A percentile compares a stretch with the other conserved stretches of the same genome.
Evolutionary conservation across 2,797 vertebrate species (phyloP).

Genomic region (Sciurus carolinensis): DNA sequence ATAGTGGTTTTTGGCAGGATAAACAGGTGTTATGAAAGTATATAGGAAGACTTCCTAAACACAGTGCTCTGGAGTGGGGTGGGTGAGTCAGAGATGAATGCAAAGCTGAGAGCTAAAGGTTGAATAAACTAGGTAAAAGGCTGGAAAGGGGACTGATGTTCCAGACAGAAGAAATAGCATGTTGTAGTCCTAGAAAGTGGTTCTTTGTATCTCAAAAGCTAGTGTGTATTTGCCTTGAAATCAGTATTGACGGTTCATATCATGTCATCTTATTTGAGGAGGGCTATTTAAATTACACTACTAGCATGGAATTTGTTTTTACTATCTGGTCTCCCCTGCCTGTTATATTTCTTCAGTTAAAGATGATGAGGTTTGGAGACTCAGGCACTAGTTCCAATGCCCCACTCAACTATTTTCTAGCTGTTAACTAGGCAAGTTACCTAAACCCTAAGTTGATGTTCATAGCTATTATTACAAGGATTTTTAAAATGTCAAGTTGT

Average conservation of each 20-base stretch:
- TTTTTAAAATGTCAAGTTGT: slow-evolving; percentile 33
- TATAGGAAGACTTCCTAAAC: not conserved
- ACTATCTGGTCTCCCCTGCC: not conserved
- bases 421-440: not conserved
- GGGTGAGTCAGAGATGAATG: not conserved
- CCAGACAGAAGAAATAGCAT: not conserved
- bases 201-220: not conserved
- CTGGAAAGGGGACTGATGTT: not conserved
- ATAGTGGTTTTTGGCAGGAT: not conserved
- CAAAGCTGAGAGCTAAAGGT: not conserved
- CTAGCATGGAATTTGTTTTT: not conserved
- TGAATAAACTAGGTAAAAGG: not conserved
- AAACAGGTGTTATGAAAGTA: not conserved
- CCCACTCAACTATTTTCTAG: not conserved
- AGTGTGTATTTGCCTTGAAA: not conserved
- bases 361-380: not conserved
- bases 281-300: not conserved
- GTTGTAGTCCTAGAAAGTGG: not conserved
- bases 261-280: not conserved
- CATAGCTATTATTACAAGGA: not conserved
- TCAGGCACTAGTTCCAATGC: not conserved
- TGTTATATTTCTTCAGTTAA: not conserved
- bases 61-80: not conserved
- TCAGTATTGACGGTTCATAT: not conserved
- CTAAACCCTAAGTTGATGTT: not conserved